Conservation (phyloP, 1,140 invertebrate species). For the Apis laboriosa region DNA sequence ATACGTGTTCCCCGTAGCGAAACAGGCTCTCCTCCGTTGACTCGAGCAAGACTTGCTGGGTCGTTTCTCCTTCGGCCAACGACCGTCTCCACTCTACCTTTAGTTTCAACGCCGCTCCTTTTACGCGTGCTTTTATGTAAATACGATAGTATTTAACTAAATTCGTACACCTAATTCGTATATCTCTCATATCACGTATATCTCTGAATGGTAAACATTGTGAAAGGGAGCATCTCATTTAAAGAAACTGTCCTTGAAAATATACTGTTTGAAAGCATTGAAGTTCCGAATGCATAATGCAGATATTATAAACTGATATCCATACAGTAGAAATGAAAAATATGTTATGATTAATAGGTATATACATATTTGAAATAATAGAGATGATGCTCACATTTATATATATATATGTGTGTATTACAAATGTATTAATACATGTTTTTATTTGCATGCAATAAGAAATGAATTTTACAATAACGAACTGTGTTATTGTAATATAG, state of each 20-base stretch:
- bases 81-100: slow-evolving; percentile 59
- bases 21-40: slow-evolving; percentile 40
- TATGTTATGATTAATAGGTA: too few species aligned
- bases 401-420: too few species aligned
- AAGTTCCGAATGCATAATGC: neutral
- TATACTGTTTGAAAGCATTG: neutral
- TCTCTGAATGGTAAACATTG: neutral
- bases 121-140: slow-evolving; percentile 46
- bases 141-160: slow-evolving; percentile 2
- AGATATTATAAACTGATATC: neutral
- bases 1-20: slow-evolving; percentile 39
- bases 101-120: slow-evolving; percentile 47
- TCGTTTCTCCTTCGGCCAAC: slow-evolving; percentile 66
- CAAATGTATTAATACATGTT: too few species aligned
- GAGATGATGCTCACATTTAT: too few species aligned
- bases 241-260: neutral
- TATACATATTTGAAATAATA: too few species aligned
- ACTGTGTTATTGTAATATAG: too few species aligned
- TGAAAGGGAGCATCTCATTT: neutral
- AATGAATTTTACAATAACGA: too few species aligned
- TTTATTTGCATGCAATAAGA: too few species aligned
- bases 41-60: slow-evolving; percentile 31
- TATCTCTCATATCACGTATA: too few species aligned
- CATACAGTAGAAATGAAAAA: too few species aligned
- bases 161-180: neutral